Evolutionary conservation across 2,113 vertebrate species (phyloP), one percentile per base, ranked within the genome.

Genomic region (Eleginops maclovinus): DNA sequence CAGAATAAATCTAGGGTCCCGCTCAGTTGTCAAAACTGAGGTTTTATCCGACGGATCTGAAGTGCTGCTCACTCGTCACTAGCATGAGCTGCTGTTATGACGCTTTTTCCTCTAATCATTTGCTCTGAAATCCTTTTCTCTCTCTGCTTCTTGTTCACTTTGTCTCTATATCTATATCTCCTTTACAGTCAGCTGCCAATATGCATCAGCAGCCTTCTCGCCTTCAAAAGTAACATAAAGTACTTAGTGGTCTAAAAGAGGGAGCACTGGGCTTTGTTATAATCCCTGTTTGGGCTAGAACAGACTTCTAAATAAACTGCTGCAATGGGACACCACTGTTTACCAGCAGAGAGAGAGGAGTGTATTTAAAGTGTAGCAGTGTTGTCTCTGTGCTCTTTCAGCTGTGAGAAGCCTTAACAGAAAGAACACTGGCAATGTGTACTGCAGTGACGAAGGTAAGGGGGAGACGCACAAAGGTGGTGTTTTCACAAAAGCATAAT

Each of bases 181-280:
- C 44, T 9, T 43, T 59, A 66, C 83, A 87, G 31, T 36, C 31
- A 36, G 80, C 87, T 91, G 88, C 86, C 78, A 26, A 19, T 66
- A 31, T 44, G 28, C 71, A 75, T 84, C 73, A 83, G 31, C 70
- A 61, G 72, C 41, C 9, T 15, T 8, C 56, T 36, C 71, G 61
- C 60, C 65, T 80, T 85, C 84, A 84, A 69, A 64, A 40, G 75
- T 63, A 73, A 56, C 67, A 89, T 65, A 91, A 91, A 92, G 88
- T 90, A 87, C 88, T 91, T 90, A 87, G 82, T 65, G 83, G 77
- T 90, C 90, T 92, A 92, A 91, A 92, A 92, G 69, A 71, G 31
- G 85, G 74, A 79, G 75, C 85, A 22, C 66, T 49, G 44, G 81
- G 82, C 80, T 91, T 90, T 86, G 62, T 70, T 16, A 28, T 91